Conservation (phyloP, 2,797 vertebrate genomes). For the Coilia nasus region DNA sequence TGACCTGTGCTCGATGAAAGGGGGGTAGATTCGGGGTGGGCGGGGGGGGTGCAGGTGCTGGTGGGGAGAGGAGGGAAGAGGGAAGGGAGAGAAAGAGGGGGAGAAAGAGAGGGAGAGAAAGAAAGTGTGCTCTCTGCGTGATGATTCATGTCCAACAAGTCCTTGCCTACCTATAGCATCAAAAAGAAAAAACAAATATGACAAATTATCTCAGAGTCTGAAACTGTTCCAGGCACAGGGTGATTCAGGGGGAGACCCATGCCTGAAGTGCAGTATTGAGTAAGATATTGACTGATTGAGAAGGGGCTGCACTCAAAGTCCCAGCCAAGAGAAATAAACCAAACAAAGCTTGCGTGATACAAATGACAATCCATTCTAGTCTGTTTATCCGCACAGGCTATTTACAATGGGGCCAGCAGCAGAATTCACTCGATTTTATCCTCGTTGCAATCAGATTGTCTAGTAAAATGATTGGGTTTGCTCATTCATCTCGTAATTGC, state of each 20-base stretch:
- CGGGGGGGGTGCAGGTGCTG: not conserved
- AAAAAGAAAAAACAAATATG: not conserved
- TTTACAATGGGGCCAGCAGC: not conserved
- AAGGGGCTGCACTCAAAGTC: not conserved
- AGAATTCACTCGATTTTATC: not conserved
- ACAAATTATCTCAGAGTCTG: constrained; percentile 22
- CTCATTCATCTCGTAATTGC: not conserved
- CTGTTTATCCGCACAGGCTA: not conserved
- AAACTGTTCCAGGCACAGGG: not conserved
- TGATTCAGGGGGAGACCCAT: not conserved
- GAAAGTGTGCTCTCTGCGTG: not conserved
- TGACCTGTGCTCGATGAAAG: not conserved
- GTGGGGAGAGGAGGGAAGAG: too few relatives aligned
- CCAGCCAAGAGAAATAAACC: constrained; percentile 15
- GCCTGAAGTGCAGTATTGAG: not conserved
- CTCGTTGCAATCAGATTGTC: not conserved
- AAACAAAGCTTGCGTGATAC: not conserved
- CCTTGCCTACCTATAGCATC: constrained; percentile 36
- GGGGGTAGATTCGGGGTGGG: not conserved
- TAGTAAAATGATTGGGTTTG: not conserved
- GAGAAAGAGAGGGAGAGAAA: too few relatives aligned
- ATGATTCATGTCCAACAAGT: constrained; percentile 42
- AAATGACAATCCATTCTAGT: constrained; percentile 17
- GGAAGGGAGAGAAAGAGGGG: too few relatives aligned
- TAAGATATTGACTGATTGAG: not conserved